These are phyloP conservation scores for Bugula neritina DNA, from an alignment of 2,888 invertebrate species.

Conservation along the genomic window DNA sequence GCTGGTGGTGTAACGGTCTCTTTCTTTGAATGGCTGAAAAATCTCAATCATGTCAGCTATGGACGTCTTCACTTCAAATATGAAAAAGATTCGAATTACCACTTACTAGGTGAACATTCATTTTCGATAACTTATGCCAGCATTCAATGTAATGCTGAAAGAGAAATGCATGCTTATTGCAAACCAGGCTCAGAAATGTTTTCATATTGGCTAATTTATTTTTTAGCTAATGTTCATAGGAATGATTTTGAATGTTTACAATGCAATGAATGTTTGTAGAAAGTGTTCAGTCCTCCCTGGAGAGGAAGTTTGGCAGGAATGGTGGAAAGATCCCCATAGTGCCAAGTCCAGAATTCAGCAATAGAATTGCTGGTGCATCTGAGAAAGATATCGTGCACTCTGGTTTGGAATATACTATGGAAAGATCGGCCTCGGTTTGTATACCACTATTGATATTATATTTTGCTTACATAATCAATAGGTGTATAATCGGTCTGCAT, in stretches of 20 bases:
- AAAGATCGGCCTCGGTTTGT: constrained; percentile 80
- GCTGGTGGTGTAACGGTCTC: constrained; percentile 94
- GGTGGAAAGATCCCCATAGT: constrained; percentile 87
- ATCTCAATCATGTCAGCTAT: constrained; percentile 94
- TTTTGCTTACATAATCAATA: background rate
- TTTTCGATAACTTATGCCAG: background rate
- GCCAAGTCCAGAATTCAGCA: constrained; percentile 79
- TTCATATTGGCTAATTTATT: too few relatives aligned
- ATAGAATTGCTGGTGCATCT: constrained; percentile 76
- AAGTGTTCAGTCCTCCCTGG: constrained; percentile 93
- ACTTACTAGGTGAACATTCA: constrained; percentile 67
- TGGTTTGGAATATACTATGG: constrained; percentile 96
- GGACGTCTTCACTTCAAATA: constrained; percentile 88
- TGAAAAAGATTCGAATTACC: constrained; percentile 84
- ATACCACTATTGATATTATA: background rate
- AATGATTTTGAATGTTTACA: too few relatives aligned
- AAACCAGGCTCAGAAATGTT: background rate
- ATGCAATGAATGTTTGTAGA: too few relatives aligned
- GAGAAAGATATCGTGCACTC: constrained; percentile 99
- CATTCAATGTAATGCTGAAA: too few relatives aligned
- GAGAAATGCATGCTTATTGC: background rate
- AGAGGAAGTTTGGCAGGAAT: constrained; percentile 82
- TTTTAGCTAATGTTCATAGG: too few relatives aligned
- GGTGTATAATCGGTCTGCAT: background rate
- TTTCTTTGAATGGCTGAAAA: constrained; percentile 97